phyloP scores from a whole-genome alignment of 2,888 invertebrate species.

The Nomada fucata region DNA sequence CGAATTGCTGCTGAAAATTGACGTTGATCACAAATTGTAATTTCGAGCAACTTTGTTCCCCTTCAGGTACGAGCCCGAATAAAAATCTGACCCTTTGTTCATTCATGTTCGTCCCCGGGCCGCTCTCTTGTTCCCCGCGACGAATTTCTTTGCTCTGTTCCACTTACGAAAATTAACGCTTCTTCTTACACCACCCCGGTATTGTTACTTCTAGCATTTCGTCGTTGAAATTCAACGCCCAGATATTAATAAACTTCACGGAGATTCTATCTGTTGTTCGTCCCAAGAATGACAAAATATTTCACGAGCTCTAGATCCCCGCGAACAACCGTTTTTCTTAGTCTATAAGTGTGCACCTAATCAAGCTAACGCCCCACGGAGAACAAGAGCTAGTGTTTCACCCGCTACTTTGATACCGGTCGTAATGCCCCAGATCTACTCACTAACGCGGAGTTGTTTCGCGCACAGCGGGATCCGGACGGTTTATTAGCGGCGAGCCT shows the following conservation, averaged over 20 bases:
- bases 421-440: slow-evolving; percentile 28
- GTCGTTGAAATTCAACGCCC: neutral
- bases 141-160: slow-evolving; percentile 30
- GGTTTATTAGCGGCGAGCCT: slow-evolving; percentile 43
- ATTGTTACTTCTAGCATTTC: neutral
- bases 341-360: neutral
- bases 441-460: slow-evolving; percentile 8
- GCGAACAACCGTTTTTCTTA: neutral
- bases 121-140: slow-evolving; percentile 1
- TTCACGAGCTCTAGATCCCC: too few relatives aligned
- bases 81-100: slow-evolving; percentile 44
- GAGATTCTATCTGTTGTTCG: too few relatives aligned
- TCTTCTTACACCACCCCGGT: neutral
- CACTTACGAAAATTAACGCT: slow-evolving; percentile 16
- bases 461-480: slow-evolving; percentile 13
- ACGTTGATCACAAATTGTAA: slow-evolving; percentile 56
- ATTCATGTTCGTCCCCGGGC: slow-evolving; percentile 20
- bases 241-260: neutral
- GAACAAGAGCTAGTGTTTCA: slow-evolving; percentile 27
- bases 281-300: too few relatives aligned
- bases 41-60: slow-evolving; percentile 34
- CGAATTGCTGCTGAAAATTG: slow-evolving; percentile 47
- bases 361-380: neutral
- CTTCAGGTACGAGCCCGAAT: slow-evolving; percentile 23
- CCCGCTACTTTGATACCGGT: slow-evolving; percentile 31